These are phyloP conservation scores for Neotoma lepida DNA, from an alignment of 2,113 vertebrate genomes.

Conservation along the genomic window DNA sequence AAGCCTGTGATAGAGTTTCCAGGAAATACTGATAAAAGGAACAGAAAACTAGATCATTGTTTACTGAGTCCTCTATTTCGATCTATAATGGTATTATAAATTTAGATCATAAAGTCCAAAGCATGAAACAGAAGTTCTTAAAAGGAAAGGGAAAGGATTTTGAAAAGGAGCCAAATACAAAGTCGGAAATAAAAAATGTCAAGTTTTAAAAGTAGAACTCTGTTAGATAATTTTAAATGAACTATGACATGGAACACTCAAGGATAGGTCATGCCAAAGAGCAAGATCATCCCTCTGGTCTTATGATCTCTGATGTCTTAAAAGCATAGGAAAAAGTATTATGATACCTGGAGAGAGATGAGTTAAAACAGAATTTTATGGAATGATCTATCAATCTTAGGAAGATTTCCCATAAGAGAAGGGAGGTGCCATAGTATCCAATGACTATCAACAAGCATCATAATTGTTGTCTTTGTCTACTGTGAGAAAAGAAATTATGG, in stretches of 20 bases:
- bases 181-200: background rate
- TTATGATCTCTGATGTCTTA: background rate
- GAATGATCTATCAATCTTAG: background rate
- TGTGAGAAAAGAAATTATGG: fast-evolving
- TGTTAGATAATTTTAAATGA: background rate
- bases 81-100: background rate
- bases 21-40: background rate
- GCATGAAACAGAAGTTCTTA: background rate
- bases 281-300: background rate
- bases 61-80: background rate
- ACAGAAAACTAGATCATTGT: background rate
- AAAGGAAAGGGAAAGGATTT: background rate
- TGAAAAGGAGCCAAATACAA: background rate
- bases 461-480: no score
- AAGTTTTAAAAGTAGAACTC: background rate
- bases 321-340: background rate
- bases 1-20: fast-evolving
- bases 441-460: fast-evolving
- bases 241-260: background rate
- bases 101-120: background rate
- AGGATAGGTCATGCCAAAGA: background rate
- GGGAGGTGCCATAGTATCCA: fast-evolving
- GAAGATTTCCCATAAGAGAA: background rate
- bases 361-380: background rate
- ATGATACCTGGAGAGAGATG: background rate